These are phyloP conservation scores for Stichodactyla helianthus DNA, from an alignment of 64 coral and sea anemone genomes.

Conservation along the genomic window DNA sequence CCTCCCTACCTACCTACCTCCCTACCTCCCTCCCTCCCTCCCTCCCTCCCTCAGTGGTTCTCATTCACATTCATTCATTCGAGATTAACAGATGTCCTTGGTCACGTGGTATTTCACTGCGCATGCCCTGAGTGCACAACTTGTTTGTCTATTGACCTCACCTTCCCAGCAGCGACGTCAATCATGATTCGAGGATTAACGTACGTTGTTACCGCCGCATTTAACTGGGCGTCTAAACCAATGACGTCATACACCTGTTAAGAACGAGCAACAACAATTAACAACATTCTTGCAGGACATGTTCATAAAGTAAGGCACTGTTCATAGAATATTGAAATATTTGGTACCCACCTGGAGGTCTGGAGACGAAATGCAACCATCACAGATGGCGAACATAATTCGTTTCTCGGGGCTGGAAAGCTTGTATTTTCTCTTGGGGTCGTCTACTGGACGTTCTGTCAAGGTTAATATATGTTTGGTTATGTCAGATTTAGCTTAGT, in stretches of 20 bases:
- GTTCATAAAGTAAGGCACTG: background rate
- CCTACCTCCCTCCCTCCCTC: too few relatives aligned
- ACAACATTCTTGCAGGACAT: too few relatives aligned
- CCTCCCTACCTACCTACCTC: too few relatives aligned
- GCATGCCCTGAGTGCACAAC: background rate
- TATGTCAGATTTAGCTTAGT: background rate
- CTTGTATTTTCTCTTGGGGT: slow-evolving; percentile 70
- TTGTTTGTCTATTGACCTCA: background rate
- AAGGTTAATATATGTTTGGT: background rate
- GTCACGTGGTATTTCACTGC: background rate
- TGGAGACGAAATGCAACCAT: slow-evolving; percentile 82
- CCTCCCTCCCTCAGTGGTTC: too few relatives aligned
- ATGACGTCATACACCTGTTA: slow-evolving; percentile 70
- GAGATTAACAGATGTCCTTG: too few relatives aligned
- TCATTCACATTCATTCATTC: too few relatives aligned
- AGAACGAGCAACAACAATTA: background rate
- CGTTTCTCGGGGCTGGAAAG: slow-evolving; percentile 52
- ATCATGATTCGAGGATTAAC: slow-evolving; percentile 53
- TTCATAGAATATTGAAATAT: background rate
- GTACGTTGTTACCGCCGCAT: slow-evolving; percentile 44
- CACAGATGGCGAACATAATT: slow-evolving; percentile 77
- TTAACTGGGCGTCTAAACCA: slow-evolving; percentile 54
- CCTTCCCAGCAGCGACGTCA: slow-evolving; percentile 49
- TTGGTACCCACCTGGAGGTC: slow-evolving; percentile 64
- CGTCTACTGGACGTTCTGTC: slow-evolving; percentile 64